Evolutionary conservation across 2,888 invertebrate species (phyloP).

Genomic region (Drosophila helvetica): DNA sequence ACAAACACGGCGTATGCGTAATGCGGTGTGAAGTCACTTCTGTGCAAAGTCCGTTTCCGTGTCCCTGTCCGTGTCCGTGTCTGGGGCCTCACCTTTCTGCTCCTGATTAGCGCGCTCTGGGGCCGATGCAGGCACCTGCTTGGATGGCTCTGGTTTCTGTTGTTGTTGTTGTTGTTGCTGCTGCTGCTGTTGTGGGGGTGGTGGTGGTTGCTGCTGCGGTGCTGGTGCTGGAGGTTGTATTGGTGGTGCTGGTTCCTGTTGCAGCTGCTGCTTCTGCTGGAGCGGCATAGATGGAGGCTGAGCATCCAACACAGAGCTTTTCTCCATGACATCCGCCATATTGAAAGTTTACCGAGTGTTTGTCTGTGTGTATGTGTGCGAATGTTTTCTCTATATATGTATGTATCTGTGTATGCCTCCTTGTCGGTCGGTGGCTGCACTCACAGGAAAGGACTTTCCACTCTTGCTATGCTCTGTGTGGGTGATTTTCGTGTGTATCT

Average conservation of each 20-base stretch:
- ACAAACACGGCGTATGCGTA: slow-evolving; percentile 61
- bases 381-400: slow-evolving; percentile 28
- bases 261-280: slow-evolving; percentile 44
- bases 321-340: slow-evolving; percentile 83
- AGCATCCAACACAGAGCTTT: slow-evolving; percentile 82
- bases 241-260: slow-evolving; percentile 60
- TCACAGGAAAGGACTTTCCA: slow-evolving; percentile 58
- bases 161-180: slow-evolving; percentile 52
- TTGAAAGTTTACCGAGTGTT: slow-evolving; percentile 61
- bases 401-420: slow-evolving; percentile 27
- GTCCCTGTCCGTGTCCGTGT: too few species aligned
- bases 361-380: slow-evolving; percentile 33
- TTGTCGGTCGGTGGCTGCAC: slow-evolving; percentile 56
- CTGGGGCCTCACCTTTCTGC: slow-evolving; percentile 67
- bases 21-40: slow-evolving; percentile 53
- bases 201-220: slow-evolving; percentile 42
- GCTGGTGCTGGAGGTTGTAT: slow-evolving; percentile 42
- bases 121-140: slow-evolving; percentile 47
- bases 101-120: slow-evolving; percentile 70
- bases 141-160: slow-evolving; percentile 36
- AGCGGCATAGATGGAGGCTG: slow-evolving; percentile 49
- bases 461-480: slow-evolving; percentile 43
- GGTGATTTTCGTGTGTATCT: slow-evolving; percentile 58
- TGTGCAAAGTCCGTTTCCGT: background rate
- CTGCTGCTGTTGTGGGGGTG: slow-evolving; percentile 41